Percentiles rank a stretch among this genome's conserved stretches.
phyloP scores from a whole-genome alignment of 1,140 invertebrate genomes.

The Drosophila navojoa region DNA sequence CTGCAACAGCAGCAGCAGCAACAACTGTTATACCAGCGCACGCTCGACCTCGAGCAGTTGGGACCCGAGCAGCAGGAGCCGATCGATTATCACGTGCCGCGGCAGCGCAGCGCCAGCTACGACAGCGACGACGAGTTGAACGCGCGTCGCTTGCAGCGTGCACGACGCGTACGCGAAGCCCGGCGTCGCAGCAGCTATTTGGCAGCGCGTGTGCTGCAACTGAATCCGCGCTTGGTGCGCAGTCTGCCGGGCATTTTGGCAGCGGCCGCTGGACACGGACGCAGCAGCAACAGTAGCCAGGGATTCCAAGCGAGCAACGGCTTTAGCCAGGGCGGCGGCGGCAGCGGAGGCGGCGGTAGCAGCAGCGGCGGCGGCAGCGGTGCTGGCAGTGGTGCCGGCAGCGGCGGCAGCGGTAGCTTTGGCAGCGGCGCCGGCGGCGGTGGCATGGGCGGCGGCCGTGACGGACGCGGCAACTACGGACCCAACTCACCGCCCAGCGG shows the following conservation, averaged over 20 bases:
- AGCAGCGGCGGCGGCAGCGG: slow-evolving; percentile 86
- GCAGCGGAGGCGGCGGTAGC: slow-evolving; percentile 78
- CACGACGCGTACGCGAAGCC: slow-evolving; percentile 69
- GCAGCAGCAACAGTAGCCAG: slow-evolving; percentile 86
- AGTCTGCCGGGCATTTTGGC: slow-evolving; percentile 85
- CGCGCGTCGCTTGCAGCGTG: slow-evolving; percentile 62
- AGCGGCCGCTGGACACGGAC: slow-evolving; percentile 90
- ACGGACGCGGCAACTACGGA: slow-evolving; percentile 91
- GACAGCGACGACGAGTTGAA: slow-evolving; percentile 85
- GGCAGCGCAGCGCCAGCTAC: slow-evolving; percentile 88
- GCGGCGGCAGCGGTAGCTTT: slow-evolving; percentile 84
- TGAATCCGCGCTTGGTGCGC: slow-evolving; percentile 84
- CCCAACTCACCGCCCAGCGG: slow-evolving; percentile 92
- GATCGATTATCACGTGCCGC: slow-evolving; percentile 94
- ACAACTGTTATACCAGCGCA: slow-evolving; percentile 83
- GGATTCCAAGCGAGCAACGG: slow-evolving; percentile 77
- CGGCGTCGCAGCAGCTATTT: slow-evolving; percentile 73
- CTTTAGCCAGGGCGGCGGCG: slow-evolving; percentile 53
- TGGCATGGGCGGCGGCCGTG: slow-evolving; percentile 89
- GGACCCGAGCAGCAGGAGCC: slow-evolving; percentile 91
- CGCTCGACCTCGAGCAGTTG: slow-evolving; percentile 75
- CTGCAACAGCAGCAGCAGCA: slow-evolving; percentile 23
- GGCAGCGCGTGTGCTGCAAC: slow-evolving; percentile 70
- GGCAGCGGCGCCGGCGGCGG: slow-evolving; percentile 87
- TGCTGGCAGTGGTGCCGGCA: slow-evolving; percentile 81